These are phyloP conservation scores for Gopherus evgoodei DNA, from an alignment of 2,113 vertebrate genomes.

Conservation along the genomic window DNA sequence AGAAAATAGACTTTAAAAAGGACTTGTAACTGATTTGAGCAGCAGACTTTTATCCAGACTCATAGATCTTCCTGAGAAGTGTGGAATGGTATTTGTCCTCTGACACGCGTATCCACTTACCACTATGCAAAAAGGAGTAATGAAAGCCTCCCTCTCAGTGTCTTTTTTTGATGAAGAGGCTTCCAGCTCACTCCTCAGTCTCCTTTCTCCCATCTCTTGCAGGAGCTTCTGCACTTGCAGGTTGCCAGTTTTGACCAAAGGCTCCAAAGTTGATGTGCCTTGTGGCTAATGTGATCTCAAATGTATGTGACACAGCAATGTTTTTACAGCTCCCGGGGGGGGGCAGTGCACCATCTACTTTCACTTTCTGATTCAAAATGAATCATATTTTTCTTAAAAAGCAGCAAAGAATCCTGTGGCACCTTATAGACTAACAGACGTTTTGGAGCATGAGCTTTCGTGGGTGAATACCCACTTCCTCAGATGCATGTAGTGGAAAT, in stretches of 20 bases:
- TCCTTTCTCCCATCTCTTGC: not conserved
- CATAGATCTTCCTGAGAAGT: not conserved
- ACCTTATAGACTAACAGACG: no score
- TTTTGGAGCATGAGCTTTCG: no score
- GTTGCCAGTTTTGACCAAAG: no score
- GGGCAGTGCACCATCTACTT: not conserved
- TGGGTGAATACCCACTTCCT: no score
- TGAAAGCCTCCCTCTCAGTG: not conserved
- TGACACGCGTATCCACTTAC: not conserved
- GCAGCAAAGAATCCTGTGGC: no score
- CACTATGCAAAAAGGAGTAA: not conserved
- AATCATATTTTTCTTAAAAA: not conserved
- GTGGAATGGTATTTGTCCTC: not conserved
- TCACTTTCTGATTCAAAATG: not conserved
- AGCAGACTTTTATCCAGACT: not conserved
- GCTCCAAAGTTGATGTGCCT: not conserved
- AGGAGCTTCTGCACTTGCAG: not conserved
- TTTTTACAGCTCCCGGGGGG: not conserved
- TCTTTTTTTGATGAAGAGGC: not conserved
- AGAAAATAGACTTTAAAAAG: not conserved
- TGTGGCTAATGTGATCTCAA: not conserved
- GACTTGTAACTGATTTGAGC: not conserved
- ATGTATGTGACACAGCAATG: not conserved
- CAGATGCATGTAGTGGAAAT: no score
- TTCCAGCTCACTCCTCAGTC: not conserved